Evolutionary conservation across 2,113 vertebrate species (phyloP), one percentile per base, ranked within the genome.

Genomic region (Desmodus rotundus): DNA sequence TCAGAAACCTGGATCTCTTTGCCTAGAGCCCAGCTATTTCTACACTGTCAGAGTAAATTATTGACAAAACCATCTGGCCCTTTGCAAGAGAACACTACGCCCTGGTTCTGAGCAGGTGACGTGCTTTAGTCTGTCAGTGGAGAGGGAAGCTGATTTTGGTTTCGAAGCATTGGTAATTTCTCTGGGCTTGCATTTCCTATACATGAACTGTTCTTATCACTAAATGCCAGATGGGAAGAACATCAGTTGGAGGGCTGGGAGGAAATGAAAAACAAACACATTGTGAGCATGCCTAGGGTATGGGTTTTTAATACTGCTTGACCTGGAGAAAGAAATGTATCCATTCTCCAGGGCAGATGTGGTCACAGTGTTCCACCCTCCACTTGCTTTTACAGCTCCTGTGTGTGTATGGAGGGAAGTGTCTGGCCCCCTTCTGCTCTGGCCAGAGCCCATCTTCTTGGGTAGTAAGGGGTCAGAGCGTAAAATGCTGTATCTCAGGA

Each of bases 31-130:
- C 85, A 72, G 50, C 92, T 95, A 90, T 97, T 95, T 86, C 94
- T 94, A 81, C 22, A 41, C 76, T 92, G 85, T 95, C 96, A 95
- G 67, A 96, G 81, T 92, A 93, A 96, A 97, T 97, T 97, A 97
- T 95, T 97, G 96, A 96, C 91, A 94, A 94, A 97, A 88, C 91
- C 86, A 96, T 97, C 93, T 88, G 87, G 92, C 77, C 77, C 36
- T 91, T 81, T 96, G 73, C 54, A 91, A 85, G 84, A 87, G 84
- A 92, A 89, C 24, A 78, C 84, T 50, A 50, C 65, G 95, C 24
- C 16, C 76, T 41, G 9, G 6, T 84, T 96, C 84, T 41, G 54
- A 67, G 41, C 81, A 95, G 93, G 96, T 93, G 85, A 96, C 85
- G 38, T 16, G 81, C 95, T 96, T 94, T 68, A 72, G 16, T 91